phyloP scores from a whole-genome alignment of 2,113 vertebrate genomes.

The Grallaria varia region DNA sequence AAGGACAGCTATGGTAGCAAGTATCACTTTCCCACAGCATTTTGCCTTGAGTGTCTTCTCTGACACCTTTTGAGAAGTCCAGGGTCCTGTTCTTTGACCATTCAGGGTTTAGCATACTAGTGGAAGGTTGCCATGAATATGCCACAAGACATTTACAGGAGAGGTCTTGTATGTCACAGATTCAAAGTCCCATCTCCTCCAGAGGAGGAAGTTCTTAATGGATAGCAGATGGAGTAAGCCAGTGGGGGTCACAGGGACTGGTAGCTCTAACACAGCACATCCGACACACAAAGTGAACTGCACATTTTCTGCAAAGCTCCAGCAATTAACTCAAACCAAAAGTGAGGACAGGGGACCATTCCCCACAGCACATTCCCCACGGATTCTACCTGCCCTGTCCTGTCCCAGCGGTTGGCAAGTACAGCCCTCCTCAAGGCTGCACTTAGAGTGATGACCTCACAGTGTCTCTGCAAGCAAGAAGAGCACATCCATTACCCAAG shows the following conservation, averaged over 20 bases:
- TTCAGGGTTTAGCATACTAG: too few species aligned
- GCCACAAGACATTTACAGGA: background rate
- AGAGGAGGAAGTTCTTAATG: background rate
- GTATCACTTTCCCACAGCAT: background rate
- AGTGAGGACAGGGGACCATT: background rate
- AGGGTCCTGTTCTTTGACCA: background rate
- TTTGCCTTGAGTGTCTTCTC: background rate
- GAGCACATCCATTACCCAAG: background rate
- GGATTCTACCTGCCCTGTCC: background rate
- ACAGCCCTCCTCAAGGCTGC: background rate
- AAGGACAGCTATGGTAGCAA: background rate
- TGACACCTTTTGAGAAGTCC: background rate
- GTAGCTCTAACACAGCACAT: background rate
- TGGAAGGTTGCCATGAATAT: background rate
- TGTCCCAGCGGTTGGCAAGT: background rate
- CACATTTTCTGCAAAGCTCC: background rate
- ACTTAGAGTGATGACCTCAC: background rate
- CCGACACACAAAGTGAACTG: background rate
- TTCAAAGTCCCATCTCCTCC: background rate
- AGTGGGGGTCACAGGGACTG: background rate
- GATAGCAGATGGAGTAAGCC: background rate
- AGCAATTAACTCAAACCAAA: background rate
- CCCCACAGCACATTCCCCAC: background rate
- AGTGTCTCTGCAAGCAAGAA: background rate
- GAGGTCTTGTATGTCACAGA: background rate